Evolutionary conservation across 2,888 invertebrate species (phyloP), one percentile per base, ranked within the genome.

Genomic region (Arrhopalites spinosus): DNA sequence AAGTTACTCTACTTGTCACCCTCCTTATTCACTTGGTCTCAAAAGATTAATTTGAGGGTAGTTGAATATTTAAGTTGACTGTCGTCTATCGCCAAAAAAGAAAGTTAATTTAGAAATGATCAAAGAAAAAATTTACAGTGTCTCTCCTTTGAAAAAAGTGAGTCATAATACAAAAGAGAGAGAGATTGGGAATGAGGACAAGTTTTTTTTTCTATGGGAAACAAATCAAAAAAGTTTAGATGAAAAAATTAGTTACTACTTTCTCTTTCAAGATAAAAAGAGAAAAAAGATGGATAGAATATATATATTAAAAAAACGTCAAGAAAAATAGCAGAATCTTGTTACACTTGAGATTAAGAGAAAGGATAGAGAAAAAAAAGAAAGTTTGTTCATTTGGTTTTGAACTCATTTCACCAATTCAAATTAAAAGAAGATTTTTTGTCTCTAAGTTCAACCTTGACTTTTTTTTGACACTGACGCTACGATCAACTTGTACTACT

Each of bases 201-300:
- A 67, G 67, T 67, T 67, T 67, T n/a, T n/a, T n/a, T n/a, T 69
- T 36, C 30, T n/a, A 23, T 17, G 45, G 27, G 50, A 53, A 69
- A 69, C 30, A 53, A 69, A 69, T 69, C 69, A 69, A 47, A 69
- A n/a, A 69, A 69, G 69, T 69, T 69, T 69, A 15, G 20, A 53
- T 53, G 50, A 69, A 47, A 68, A n/a, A 68, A 47, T 29, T 53
- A 29, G 59, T 59, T 59, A 25, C 53, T 59, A 25, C 53, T 45
- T 67, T 45, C 15, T 67, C 45, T 27, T 45, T 20, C 23, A 61
- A 23, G 25, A 20, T 25, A 23, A 27, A 25, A 23, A 13, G 25
- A 23, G 25, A 13, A 2, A 61, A 23, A 23, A 5, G 53, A 5
- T 5, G 53, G n/a, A 17, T 8, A 53, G n/a, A 5, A 53, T 53